These are phyloP conservation scores for Pseudorectes ferrugineus DNA, from an alignment of 2,113 vertebrate genomes.

Conservation along the genomic window DNA sequence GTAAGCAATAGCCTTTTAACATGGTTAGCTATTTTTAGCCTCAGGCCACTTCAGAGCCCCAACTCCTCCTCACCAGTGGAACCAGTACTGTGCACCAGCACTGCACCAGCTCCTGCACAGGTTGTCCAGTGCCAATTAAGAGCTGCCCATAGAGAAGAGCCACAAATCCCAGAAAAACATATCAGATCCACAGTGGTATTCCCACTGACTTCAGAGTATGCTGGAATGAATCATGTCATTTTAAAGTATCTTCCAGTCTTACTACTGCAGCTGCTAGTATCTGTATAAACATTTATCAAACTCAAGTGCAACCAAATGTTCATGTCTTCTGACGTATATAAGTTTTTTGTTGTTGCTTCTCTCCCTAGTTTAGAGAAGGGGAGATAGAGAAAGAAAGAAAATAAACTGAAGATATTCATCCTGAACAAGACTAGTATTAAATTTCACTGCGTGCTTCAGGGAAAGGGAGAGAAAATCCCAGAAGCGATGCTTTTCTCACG, in stretches of 20 bases:
- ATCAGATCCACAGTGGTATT: background rate
- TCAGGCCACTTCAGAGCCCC: background rate
- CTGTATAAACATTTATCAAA: background rate
- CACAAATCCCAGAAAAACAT: background rate
- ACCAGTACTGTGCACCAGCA: background rate
- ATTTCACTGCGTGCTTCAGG: background rate
- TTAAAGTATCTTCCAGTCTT: background rate
- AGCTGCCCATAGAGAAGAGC: rapidly evolving
- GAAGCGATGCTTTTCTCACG: rapidly evolving
- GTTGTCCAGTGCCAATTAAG: background rate
- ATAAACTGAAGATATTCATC: background rate
- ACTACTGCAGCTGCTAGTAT: background rate
- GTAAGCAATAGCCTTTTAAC: background rate
- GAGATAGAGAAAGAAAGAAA: background rate
- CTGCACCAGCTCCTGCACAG: background rate
- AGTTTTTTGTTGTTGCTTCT: background rate
- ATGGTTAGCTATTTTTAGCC: background rate
- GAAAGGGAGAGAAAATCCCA: background rate
- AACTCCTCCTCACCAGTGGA: background rate
- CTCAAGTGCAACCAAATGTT: background rate
- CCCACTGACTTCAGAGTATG: background rate
- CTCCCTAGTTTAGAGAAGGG: background rate
- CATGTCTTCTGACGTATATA: background rate
- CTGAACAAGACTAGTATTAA: background rate
- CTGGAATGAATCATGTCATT: background rate